Conservation (phyloP, 2,888 invertebrate species). For the Plebejus anna region DNA sequence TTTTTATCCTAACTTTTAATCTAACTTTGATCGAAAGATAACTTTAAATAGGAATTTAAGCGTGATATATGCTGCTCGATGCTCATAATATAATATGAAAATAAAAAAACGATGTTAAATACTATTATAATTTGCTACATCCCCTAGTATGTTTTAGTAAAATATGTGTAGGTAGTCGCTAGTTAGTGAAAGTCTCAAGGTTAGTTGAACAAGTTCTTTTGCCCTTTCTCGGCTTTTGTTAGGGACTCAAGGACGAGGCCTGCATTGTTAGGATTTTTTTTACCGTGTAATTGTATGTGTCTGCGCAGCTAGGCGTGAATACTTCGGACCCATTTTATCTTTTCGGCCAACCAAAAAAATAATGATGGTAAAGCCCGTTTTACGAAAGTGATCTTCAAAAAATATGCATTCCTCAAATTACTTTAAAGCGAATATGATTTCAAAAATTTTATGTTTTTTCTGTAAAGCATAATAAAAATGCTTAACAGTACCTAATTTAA, state of each 20-base stretch:
- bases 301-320: constrained; percentile 67
- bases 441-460: not conserved
- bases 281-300: constrained; percentile 76
- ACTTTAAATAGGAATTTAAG: too few relatives aligned
- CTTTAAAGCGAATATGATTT: too few relatives aligned
- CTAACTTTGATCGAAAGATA: too few relatives aligned
- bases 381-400: not conserved
- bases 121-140: constrained; percentile 37
- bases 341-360: constrained; percentile 53
- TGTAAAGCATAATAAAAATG: too few relatives aligned
- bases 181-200: constrained; percentile 77
- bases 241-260: constrained; percentile 72
- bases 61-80: too few relatives aligned
- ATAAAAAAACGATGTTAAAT: not conserved
- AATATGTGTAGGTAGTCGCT: constrained; percentile 69
- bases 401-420: not conserved
- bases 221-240: constrained; percentile 79
- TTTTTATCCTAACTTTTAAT: too few relatives aligned
- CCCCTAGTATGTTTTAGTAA: constrained; percentile 34
- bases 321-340: constrained; percentile 53
- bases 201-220: constrained; percentile 73
- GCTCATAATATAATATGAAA: too few relatives aligned
- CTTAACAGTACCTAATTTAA: too few relatives aligned
- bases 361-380: not conserved
- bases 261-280: constrained; percentile 71